Evolutionary conservation across 2,113 vertebrate genomes (phyloP), one percentile per base, ranked within the genome.

Genomic region (Calonectris borealis): DNA sequence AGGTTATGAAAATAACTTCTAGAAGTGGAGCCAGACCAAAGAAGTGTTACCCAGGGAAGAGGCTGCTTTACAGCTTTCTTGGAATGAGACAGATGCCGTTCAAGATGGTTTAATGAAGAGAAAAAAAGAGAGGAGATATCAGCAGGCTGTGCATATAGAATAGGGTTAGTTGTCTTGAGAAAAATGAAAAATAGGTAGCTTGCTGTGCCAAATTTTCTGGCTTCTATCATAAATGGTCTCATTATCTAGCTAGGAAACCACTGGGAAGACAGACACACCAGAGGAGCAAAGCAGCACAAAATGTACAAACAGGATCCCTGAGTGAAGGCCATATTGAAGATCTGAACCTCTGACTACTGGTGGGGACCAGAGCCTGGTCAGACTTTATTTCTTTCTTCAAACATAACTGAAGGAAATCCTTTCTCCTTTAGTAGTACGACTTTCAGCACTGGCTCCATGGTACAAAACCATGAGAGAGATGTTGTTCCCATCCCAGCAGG

Each of bases 171-270:
- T 80, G 51, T 81, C 80, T 90, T 55, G 26, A 80, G 85, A 73
- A 84, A 94, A 90, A 93, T 48, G 92, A 95, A 97, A 96, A 96
- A 86, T 88, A 94, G 79, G 42, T 90, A 64, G 55, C 27, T 86
- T 78, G 9, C 66, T 80, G 42, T 86, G 90, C 68, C 85, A 90
- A 10, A 14, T 83, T 86, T 94, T 83, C 79, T 83, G n/a, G 46
- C 51, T 94, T 66, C 71, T 68, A 1, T 73, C 38, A 60, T 73
- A 60, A 92, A 44, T 58, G 44, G 62, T 80, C 60, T 86, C 60
- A 55, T 21, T 81, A 90, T 86, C 68, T 73, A 51, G 20, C 22
- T 73, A 66, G 49, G 40, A 86, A 90, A 51, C 29, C 40, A 29
- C 27, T 77, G 80, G 48, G 72, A 86, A 84, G 54, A 66, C 22